Percentiles rank a stretch among this genome's conserved stretches.
phyloP scores from a whole-genome alignment of 2,797 vertebrate species.

The Pantherophis alleghaniensis region DNA sequence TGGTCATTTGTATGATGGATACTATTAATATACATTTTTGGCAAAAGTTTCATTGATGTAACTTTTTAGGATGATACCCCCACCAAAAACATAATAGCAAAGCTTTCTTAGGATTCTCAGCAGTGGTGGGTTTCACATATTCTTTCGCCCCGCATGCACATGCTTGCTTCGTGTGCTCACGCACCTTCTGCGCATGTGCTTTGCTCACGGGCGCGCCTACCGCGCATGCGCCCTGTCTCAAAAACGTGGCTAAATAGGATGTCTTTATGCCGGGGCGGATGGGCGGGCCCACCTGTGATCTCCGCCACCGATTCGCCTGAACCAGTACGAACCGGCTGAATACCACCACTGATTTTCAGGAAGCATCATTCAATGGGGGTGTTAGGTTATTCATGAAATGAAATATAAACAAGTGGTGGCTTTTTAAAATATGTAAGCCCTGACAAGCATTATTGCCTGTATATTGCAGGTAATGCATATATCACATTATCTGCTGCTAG shows the following conservation, averaged over 20 bases:
- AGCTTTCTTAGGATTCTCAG: neutral
- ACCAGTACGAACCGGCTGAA: too few species aligned
- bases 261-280: too few species aligned
- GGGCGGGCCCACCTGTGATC: too few species aligned
- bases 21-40: neutral
- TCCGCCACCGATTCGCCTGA: too few species aligned
- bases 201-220: too few species aligned
- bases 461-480: neutral
- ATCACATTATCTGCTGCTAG: neutral
- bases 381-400: neutral
- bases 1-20: neutral
- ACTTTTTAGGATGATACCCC: neutral
- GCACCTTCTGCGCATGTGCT: accelerated
- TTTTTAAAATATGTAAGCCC: neutral
- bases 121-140: too few species aligned
- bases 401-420: neutral
- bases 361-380: neutral
- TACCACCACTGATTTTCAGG: neutral
- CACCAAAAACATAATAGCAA: neutral
- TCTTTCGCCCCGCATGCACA: too few species aligned
- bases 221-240: too few species aligned
- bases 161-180: too few species aligned
- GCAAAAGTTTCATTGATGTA: neutral
- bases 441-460: neutral
- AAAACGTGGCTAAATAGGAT: too few species aligned